Evolutionary conservation across 2,113 vertebrate species (phyloP).

Genomic region (Archocentrus centrarchus): DNA sequence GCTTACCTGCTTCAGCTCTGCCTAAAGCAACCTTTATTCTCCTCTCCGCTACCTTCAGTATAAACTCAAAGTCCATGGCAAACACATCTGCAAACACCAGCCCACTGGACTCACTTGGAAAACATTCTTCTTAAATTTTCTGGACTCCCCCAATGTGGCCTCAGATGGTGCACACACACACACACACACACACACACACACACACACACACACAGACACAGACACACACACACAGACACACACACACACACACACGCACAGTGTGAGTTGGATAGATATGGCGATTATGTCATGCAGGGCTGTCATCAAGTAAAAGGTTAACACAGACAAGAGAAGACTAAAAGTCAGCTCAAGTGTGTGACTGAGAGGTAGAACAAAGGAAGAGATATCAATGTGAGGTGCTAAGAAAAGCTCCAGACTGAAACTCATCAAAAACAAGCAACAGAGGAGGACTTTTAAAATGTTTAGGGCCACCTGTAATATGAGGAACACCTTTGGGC

Average conservation of each 20-base stretch:
- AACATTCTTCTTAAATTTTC: slow-evolving; percentile 18
- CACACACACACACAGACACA: neutral
- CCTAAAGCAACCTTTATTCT: slow-evolving; percentile 67
- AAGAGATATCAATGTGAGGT: slow-evolving; percentile 31
- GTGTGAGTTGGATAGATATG: slow-evolving; percentile 38
- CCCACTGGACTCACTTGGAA: neutral
- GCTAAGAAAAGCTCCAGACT: slow-evolving; percentile 12
- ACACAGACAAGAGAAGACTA: slow-evolving; percentile 37
- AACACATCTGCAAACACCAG: slow-evolving; percentile 12
- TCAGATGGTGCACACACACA: neutral
- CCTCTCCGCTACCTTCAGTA: slow-evolving; percentile 68
- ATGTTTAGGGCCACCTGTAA: neutral
- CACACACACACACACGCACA: slow-evolving; percentile 21
- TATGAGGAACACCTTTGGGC: rapidly evolving
- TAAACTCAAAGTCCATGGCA: slow-evolving; percentile 71
- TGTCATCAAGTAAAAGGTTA: slow-evolving; percentile 68
- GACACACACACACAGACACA: neutral
- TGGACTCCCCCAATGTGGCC: neutral
- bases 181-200: neutral
- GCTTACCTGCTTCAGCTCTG: slow-evolving; percentile 66
- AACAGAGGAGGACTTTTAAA: rapidly evolving
- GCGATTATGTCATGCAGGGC: slow-evolving; percentile 56
- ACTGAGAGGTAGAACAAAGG: slow-evolving; percentile 26
- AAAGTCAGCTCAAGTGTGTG: slow-evolving; percentile 55
- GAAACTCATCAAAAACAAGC: neutral